Conservation (phyloP, 2,797 vertebrate genomes). For the Hoplostethus atlanticus region DNA sequence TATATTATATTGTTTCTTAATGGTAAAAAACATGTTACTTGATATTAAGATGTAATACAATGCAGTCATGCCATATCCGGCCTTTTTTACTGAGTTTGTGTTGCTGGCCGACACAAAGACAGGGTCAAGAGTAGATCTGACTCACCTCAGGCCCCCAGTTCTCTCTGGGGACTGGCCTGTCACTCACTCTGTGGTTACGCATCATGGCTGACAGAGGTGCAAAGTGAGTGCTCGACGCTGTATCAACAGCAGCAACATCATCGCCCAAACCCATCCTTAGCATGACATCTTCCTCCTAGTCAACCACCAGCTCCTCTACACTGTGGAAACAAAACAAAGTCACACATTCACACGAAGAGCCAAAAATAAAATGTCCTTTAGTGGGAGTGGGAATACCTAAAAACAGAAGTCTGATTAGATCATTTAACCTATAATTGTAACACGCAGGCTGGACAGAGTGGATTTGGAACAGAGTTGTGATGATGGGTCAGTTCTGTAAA, state of each 20-base stretch:
- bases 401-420: conserved; percentile 70
- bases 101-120: conserved; percentile 77
- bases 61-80: conserved; percentile 68
- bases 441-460: conserved; percentile 38
- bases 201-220: conserved; percentile 83
- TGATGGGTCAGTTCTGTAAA: conserved; percentile 54
- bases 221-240: conserved; percentile 80
- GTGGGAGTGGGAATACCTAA: conserved; percentile 60
- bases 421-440: conserved; percentile 70
- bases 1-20: neutral
- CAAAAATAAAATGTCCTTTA: conserved; percentile 77
- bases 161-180: conserved; percentile 77
- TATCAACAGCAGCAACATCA: conserved; percentile 81
- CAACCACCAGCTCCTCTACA: conserved; percentile 64
- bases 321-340: conserved; percentile 50
- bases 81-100: conserved; percentile 71
- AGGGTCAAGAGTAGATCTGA: conserved; percentile 80
- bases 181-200: conserved; percentile 82
- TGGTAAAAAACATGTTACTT: neutral
- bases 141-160: conserved; percentile 81
- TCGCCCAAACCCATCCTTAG: conserved; percentile 80
- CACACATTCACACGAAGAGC: conserved; percentile 66
- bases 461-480: conserved; percentile 63
- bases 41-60: conserved; percentile 78
- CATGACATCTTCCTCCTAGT: conserved; percentile 82